Base-by-base conservation (phyloP, 2,888 invertebrate species). In the Sycophila texana region DNA sequence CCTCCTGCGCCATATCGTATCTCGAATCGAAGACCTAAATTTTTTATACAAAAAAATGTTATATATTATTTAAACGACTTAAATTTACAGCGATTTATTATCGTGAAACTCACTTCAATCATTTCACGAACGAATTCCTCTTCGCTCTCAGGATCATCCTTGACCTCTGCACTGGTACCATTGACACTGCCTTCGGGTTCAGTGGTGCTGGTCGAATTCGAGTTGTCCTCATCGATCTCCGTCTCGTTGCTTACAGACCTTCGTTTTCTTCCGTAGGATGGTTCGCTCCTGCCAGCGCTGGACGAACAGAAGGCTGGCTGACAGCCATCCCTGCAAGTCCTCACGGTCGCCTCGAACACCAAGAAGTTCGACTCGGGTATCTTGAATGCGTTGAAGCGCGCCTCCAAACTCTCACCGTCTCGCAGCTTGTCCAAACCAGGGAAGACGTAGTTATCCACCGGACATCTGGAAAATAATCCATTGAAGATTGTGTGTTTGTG, bases 311-410 rank as follows among this genome's bases (percentile, higher is more conserved):
- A 96, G 13, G 97, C 97, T 65, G 97, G 97, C 88, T 97, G 96
- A 87, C 97, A 98, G 10, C 97, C 96, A 70, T 97, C 96, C 60
- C 96, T 92, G 85, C 97, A 98, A 0, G 97, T 96, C 77, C 96
- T 92, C 0, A 98, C 97, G 0, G 96, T 97, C 0, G 97, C 97
- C 91, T 98, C 97, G 87, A 98, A 98, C 0, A 97, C 96, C 84
- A 98, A 91, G 92, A 97, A 97, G 90, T 97, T 97, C 0, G 97
- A 97, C 91, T 97, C 97, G 0, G 97, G 97, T 83, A 98, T 97
- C 91, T 97, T 98, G 89, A 97, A 98, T 0, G 97, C 97, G 89
- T 97, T 97, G 90, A 98, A 98, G 86, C 97, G 93, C 0, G 97
- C 97, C 91, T 97, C 97, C 73, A 98, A 91, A 4, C 96, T 96